These are phyloP conservation scores for Gnathonemus echidnorhynchus DNA, from an alignment of 2,113 vertebrate species.

Conservation along the genomic window DNA sequence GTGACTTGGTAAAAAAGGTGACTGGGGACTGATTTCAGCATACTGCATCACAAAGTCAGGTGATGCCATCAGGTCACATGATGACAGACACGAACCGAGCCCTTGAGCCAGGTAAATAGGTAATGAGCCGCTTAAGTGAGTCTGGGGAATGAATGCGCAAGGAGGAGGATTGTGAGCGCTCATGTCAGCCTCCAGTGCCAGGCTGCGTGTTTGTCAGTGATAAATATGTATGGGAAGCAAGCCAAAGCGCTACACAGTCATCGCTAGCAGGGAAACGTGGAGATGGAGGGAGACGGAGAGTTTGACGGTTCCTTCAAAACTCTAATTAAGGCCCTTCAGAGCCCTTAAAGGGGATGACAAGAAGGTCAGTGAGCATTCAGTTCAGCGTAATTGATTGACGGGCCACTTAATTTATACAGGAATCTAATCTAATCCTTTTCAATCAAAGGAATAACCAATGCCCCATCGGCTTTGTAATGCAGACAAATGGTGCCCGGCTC, in stretches of 20 bases:
- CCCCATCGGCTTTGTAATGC: slow-evolving; percentile 2
- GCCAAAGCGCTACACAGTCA: slow-evolving; percentile 21
- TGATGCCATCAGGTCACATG: not conserved
- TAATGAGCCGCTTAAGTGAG: not conserved
- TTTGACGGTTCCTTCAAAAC: slow-evolving; percentile 17
- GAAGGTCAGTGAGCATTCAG: slow-evolving; percentile 34
- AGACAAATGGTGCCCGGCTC: slow-evolving; percentile 18
- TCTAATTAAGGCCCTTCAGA: slow-evolving; percentile 31
- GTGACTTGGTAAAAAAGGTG: not conserved
- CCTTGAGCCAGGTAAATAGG: not conserved
- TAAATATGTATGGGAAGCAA: slow-evolving; percentile 29
- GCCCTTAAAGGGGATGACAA: slow-evolving; percentile 31
- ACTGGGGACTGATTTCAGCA: not conserved
- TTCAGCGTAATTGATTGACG: slow-evolving; percentile 35
- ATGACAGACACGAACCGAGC: not conserved
- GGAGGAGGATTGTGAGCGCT: not conserved
- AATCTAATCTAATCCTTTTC: slow-evolving; percentile 33
- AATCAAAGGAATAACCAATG: slow-evolving; percentile 26
- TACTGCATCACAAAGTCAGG: not conserved
- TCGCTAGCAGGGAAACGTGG: not conserved
- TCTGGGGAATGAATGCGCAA: not conserved
- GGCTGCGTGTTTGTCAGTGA: slow-evolving; percentile 16
- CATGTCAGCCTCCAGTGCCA: not conserved
- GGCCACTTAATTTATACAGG: slow-evolving; percentile 34
- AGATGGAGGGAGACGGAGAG: slow-evolving; percentile 21